Percentiles rank a stretch among this genome's conserved stretches.
These are phyloP conservation scores for Dinocampus coccinellae DNA, from an alignment of 2,888 invertebrate species.

Conservation along the genomic window DNA sequence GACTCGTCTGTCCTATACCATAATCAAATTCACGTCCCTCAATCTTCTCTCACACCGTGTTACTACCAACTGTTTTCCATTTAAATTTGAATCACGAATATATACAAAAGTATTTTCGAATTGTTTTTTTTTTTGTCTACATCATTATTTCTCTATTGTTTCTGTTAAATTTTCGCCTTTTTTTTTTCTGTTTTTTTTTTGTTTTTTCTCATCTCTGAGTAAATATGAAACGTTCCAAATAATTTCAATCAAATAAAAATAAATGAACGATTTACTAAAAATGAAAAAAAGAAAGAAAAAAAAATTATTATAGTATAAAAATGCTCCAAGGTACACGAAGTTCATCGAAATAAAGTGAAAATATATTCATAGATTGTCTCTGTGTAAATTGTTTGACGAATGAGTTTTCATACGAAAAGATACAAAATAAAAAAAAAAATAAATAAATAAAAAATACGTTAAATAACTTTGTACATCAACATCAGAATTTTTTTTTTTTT, in stretches of 20 bases:
- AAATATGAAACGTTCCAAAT: neutral
- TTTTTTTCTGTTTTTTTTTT: neutral
- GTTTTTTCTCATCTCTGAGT: neutral
- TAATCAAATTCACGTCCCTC: slow-evolving; percentile 27
- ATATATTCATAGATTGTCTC: neutral
- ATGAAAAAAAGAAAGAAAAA: neutral
- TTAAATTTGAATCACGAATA: slow-evolving; percentile 14
- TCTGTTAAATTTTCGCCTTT: no score
- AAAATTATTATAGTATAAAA: neutral
- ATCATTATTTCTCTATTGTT: neutral
- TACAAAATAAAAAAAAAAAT: neutral
- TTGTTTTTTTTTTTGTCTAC: neutral
- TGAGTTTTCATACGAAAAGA: neutral
- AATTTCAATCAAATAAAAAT: neutral
- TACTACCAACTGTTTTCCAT: slow-evolving; percentile 5
- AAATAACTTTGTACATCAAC: neutral
- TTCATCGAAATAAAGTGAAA: neutral
- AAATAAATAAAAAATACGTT: no score
- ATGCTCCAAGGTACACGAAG: neutral
- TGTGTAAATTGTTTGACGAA: neutral
- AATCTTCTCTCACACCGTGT: neutral
- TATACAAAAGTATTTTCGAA: neutral
- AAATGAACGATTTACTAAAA: no score
- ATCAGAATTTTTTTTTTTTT: neutral
- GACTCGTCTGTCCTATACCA: slow-evolving; percentile 5